Evolutionary conservation across 2,888 invertebrate species (phyloP).

Genomic region (Drosophila prolongata): DNA sequence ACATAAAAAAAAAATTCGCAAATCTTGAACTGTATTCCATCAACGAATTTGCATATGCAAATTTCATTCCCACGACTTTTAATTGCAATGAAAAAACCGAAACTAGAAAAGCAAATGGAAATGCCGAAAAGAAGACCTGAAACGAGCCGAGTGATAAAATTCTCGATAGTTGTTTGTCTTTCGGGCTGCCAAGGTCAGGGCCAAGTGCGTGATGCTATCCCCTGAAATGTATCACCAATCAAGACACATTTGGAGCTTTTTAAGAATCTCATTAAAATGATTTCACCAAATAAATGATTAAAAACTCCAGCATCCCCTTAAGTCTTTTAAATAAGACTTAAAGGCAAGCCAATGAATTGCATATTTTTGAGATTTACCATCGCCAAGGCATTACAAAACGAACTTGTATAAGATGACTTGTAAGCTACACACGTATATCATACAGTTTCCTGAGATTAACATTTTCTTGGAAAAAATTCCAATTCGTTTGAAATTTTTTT

Average conservation of each 20-base stretch:
- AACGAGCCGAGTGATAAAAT: conserved; percentile 40
- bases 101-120: conserved; percentile 28
- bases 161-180: conserved; percentile 47
- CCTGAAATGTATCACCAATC: conserved; percentile 15
- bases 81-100: conserved; percentile 49
- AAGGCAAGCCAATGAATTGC: neutral
- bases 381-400: neutral
- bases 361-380: neutral
- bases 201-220: conserved; percentile 28
- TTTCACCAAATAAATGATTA: too few species aligned
- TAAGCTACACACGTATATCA: too few species aligned
- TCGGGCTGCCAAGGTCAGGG: conserved; percentile 29
- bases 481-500: neutral
- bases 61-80: conserved; percentile 76
- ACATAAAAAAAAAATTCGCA: conserved; percentile 29
- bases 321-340: neutral
- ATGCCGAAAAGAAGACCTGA: conserved; percentile 23
- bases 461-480: neutral
- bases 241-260: conserved; percentile 5
- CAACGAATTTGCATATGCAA: conserved; percentile 70
- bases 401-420: neutral
- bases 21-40: conserved; percentile 44
- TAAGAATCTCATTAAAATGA: neutral
- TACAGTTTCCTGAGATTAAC: neutral
- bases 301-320: too few species aligned